These are phyloP conservation scores for Alces alces DNA, from an alignment of 2,113 vertebrate species.

Conservation along the genomic window DNA sequence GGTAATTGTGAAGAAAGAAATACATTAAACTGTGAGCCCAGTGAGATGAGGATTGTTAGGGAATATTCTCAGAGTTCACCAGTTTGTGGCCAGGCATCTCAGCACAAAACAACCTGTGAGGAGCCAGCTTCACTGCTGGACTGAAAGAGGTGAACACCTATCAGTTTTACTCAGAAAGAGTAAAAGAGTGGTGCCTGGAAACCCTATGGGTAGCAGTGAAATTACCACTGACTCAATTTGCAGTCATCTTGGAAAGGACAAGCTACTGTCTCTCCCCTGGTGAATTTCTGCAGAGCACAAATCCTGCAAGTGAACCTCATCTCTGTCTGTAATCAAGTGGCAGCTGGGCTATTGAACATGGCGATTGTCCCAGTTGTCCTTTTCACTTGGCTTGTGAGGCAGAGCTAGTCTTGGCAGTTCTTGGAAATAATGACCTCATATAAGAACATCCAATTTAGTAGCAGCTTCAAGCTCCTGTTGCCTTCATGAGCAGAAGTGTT, in stretches of 20 bases:
- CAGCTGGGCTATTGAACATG: background rate
- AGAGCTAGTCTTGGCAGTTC: background rate
- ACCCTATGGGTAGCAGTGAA: background rate
- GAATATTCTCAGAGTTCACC: background rate
- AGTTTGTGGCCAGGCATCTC: background rate
- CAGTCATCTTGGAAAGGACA: background rate
- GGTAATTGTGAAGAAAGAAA: background rate
- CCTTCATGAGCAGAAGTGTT: background rate
- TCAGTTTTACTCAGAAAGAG: background rate
- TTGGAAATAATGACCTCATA: slow-evolving; percentile 42
- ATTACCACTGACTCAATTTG: background rate
- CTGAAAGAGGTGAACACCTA: background rate
- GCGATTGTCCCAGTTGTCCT: background rate
- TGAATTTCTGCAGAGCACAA: background rate
- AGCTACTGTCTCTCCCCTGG: background rate
- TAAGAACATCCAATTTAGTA: background rate
- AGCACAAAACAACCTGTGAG: fast-evolving
- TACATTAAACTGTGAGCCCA: background rate
- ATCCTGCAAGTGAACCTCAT: background rate
- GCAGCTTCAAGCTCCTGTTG: background rate
- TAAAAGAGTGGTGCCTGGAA: background rate
- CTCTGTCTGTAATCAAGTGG: slow-evolving; percentile 8
- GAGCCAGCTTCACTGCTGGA: background rate
- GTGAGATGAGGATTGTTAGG: background rate
- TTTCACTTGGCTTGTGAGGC: slow-evolving; percentile 28